A percentile compares a stretch with the other conserved stretches of the same genome.
Conservation (phyloP, 2,797 vertebrate genomes). For the Huso huso region DNA sequence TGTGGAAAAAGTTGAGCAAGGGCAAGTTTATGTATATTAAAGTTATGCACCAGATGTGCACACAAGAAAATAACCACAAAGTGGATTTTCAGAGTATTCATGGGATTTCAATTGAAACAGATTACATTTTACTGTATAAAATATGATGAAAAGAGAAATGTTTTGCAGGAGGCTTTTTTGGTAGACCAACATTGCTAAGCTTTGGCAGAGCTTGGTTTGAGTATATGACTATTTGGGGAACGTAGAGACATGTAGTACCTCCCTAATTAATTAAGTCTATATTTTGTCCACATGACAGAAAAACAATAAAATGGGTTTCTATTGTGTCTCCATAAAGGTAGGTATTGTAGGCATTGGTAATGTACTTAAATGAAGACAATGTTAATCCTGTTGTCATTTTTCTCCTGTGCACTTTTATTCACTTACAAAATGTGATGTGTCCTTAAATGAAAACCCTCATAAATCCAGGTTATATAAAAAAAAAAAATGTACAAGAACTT, state of each 20-base stretch:
- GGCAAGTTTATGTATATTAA: slow-evolving; percentile 29
- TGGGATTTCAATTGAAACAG: slow-evolving; percentile 54
- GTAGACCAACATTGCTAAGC: background rate
- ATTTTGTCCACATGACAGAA: background rate
- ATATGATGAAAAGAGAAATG: slow-evolving; percentile 44
- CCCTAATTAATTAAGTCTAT: too few species aligned
- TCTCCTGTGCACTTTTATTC: too few species aligned
- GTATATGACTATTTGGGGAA: too few species aligned
- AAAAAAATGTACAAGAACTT: too few species aligned
- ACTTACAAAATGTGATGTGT: too few species aligned
- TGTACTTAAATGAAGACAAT: too few species aligned
- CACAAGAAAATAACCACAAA: slow-evolving; percentile 38
- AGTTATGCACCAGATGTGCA: slow-evolving; percentile 47
- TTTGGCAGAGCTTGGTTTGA: background rate
- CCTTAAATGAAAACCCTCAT: too few species aligned
- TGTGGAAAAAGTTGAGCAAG: slow-evolving; percentile 9
- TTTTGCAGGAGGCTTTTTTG: slow-evolving; percentile 16
- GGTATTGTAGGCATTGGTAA: too few species aligned
- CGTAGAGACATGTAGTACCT: too few species aligned
- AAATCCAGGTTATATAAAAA: too few species aligned
- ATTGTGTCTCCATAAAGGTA: background rate
- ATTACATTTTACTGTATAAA: slow-evolving; percentile 44
- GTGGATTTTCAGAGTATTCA: slow-evolving; percentile 39
- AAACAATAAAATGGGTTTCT: background rate
- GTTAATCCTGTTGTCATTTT: too few species aligned